Percentiles rank a stretch among this genome's conserved stretches.
phyloP scores from a whole-genome alignment of 1,140 invertebrate species.

The Drosophila setifemur region DNA sequence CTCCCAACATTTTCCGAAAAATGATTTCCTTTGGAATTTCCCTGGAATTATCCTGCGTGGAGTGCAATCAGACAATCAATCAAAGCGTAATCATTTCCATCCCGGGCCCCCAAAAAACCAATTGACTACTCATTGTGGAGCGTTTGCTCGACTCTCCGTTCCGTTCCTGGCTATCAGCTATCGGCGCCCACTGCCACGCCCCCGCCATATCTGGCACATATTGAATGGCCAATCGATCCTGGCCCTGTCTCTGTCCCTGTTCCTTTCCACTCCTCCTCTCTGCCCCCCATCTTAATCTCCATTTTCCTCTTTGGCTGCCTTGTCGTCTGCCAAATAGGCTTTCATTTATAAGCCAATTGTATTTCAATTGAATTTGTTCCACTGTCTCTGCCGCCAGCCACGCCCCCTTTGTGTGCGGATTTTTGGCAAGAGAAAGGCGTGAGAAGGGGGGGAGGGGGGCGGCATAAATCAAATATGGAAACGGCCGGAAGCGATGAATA shows the following conservation, averaged over 20 bases:
- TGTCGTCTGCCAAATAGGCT: conserved; percentile 55
- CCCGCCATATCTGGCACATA: conserved; percentile 50
- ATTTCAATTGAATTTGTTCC: conserved; percentile 71
- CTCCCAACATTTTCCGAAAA: background rate
- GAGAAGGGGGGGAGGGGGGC: background rate
- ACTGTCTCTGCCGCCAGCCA: conserved; percentile 29
- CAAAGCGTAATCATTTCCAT: conserved; percentile 34
- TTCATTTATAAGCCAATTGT: conserved; percentile 75
- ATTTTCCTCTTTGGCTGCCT: background rate
- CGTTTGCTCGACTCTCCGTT: background rate
- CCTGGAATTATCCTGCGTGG: background rate
- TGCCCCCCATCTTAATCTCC: background rate
- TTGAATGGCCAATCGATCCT: conserved; percentile 38
- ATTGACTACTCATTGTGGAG: conserved; percentile 47
- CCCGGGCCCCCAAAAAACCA: conserved; percentile 25
- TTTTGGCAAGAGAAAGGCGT: background rate
- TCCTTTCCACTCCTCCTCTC: background rate
- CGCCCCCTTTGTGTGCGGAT: conserved; percentile 5
- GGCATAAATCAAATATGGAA: conserved; percentile 32
- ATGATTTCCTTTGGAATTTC: no score
- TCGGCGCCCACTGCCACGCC: conserved; percentile 47
- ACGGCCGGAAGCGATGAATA: conserved; percentile 31
- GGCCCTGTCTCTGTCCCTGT: no score
- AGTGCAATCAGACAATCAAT: no score
- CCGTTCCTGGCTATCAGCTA: background rate